These are phyloP conservation scores for Rhamphomyia laevipes DNA, from an alignment of 2,888 invertebrate genomes.

Conservation along the genomic window DNA sequence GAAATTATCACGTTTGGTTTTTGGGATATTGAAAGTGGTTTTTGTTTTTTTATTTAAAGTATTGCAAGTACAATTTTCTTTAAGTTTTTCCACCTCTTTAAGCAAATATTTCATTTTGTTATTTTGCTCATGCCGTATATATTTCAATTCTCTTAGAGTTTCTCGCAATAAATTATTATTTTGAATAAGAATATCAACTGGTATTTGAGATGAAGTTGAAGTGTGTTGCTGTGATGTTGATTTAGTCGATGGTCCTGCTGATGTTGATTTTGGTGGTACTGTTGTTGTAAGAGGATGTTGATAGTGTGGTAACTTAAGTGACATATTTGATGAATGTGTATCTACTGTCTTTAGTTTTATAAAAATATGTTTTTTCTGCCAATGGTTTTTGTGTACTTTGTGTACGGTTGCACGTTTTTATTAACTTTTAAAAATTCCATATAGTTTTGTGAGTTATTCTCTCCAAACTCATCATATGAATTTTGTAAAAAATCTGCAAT, in stretches of 20 bases:
- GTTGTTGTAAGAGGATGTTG: too few species aligned
- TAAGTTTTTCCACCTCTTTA: slow-evolving; percentile 5
- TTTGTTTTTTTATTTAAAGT: slow-evolving; percentile 3
- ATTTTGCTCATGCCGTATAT: slow-evolving; percentile 3
- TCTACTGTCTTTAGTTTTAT: too few species aligned
- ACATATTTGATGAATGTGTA: too few species aligned
- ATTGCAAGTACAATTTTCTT: slow-evolving; percentile 5
- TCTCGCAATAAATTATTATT: slow-evolving; percentile 5
- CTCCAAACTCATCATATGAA: too few species aligned
- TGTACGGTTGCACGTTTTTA: too few species aligned
- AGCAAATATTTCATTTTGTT: slow-evolving; percentile 1
- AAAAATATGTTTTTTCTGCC: too few species aligned
- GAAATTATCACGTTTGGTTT: slow-evolving; percentile 2
- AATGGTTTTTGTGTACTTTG: too few species aligned
- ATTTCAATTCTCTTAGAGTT: slow-evolving; percentile 5
- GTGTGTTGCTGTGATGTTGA: not conserved
- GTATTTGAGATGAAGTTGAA: too few species aligned
- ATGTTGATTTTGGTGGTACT: not conserved
- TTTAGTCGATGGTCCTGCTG: slow-evolving; percentile 1
- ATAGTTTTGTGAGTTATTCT: too few species aligned
- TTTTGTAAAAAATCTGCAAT: too few species aligned
- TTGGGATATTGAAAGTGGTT: slow-evolving; percentile 4
- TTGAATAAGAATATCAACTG: slow-evolving; percentile 3
- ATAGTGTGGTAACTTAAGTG: too few species aligned
- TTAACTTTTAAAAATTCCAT: too few species aligned